These are phyloP conservation scores for Acrossocheilus wenchowensis DNA, from an alignment of 2,797 vertebrate genomes.

Conservation along the genomic window DNA sequence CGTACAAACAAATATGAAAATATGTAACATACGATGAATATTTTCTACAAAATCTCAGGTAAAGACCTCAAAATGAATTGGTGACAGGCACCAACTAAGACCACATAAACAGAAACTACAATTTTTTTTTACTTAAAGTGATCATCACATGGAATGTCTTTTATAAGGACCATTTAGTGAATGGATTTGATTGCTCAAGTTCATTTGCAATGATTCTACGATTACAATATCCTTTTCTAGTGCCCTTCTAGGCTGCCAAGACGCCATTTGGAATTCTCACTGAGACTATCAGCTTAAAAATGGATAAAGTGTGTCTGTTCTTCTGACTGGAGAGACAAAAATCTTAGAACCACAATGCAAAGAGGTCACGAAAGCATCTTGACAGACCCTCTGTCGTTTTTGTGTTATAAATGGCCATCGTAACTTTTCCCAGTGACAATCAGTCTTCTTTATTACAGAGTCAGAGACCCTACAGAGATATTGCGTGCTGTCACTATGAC, in stretches of 20 bases:
- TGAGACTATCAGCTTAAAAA: background rate
- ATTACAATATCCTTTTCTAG: background rate
- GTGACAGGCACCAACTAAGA: background rate
- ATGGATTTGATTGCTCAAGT: background rate
- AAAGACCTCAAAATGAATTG: background rate
- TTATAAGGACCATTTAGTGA: background rate
- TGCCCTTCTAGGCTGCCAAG: background rate
- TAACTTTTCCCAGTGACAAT: conserved; percentile 33
- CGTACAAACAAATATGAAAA: background rate
- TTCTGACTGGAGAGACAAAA: background rate
- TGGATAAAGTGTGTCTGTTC: background rate
- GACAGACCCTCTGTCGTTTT: conserved; percentile 13
- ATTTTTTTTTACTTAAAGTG: background rate
- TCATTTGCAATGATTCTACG: background rate
- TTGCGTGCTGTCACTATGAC: background rate
- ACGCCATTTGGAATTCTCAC: background rate
- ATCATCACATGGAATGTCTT: too few relatives aligned
- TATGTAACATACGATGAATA: background rate
- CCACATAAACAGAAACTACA: background rate
- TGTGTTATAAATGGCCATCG: conserved; percentile 21
- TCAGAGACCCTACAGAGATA: conserved; percentile 30
- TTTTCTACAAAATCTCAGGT: background rate
- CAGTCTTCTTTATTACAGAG: conserved; percentile 30
- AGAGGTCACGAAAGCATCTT: conserved; percentile 6
- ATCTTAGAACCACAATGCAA: background rate